These are phyloP conservation scores for Drosophila borealis DNA, from an alignment of 2,888 invertebrate genomes.

Conservation along the genomic window DNA sequence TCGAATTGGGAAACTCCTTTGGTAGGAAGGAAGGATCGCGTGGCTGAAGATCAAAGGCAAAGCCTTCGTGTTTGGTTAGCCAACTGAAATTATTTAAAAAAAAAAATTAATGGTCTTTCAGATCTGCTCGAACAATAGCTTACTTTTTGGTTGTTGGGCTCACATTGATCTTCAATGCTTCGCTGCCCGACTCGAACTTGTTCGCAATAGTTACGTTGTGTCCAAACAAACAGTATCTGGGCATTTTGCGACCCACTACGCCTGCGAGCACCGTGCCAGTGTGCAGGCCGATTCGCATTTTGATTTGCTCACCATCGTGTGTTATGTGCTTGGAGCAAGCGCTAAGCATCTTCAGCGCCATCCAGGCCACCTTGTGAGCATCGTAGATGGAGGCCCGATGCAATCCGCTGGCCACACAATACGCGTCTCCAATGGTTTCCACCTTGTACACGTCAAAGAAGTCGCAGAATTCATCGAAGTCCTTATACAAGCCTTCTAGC, in stretches of 20 bases:
- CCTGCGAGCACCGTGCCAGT: constrained; percentile 97
- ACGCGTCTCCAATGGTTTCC: constrained; percentile 98
- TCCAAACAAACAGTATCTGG: constrained; percentile 96
- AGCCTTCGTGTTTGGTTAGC: constrained; percentile 91
- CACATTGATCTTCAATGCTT: constrained; percentile 95
- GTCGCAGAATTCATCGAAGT: constrained; percentile 96
- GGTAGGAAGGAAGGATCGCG: constrained; percentile 92
- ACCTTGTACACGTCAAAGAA: constrained; percentile 98
- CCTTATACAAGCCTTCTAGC: constrained; percentile 96
- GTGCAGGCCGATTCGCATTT: constrained; percentile 97
- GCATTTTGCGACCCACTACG: constrained; percentile 94
- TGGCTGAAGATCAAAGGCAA: constrained; percentile 89
- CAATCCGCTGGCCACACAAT: constrained; percentile 97
- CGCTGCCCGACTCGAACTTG: constrained; percentile 97
- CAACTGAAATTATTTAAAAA: constrained; percentile 86
- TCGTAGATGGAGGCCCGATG: constrained; percentile 94
- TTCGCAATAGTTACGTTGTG: constrained; percentile 98
- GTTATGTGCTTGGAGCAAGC: constrained; percentile 94
- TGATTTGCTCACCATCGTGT: constrained; percentile 95
- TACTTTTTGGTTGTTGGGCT: constrained; percentile 97
- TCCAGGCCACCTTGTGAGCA: constrained; percentile 98
- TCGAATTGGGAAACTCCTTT: constrained; percentile 91
- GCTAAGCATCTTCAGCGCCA: constrained; percentile 97
- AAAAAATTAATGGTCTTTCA: background rate
- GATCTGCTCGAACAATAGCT: constrained; percentile 82